phyloP scores from a whole-genome alignment of 2,113 vertebrate species.

The Brachypteracias leptosomus region DNA sequence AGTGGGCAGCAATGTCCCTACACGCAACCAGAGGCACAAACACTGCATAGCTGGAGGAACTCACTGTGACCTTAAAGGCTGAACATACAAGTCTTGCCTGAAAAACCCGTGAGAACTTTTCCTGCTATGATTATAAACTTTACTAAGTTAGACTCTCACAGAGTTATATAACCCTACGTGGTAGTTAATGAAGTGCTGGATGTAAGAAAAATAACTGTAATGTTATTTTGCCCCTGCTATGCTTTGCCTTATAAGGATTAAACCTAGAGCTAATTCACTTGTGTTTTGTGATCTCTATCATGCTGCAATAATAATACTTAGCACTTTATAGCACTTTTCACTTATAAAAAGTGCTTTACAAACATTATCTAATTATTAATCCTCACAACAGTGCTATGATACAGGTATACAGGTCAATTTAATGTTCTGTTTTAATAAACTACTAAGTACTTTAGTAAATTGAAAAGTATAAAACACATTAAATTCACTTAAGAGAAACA shows the following conservation, averaged over 20 bases:
- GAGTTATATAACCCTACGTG: constrained; percentile 70
- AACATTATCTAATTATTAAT: constrained; percentile 68
- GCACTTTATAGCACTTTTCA: constrained; percentile 51
- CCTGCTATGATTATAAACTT: constrained; percentile 75
- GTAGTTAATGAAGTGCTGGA: constrained; percentile 77
- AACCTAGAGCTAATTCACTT: constrained; percentile 68
- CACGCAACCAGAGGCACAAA: neutral
- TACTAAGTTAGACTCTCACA: constrained; percentile 66
- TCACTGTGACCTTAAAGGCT: constrained; percentile 68
- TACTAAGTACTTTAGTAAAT: constrained; percentile 60
- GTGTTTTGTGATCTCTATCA: constrained; percentile 63
- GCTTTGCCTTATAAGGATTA: constrained; percentile 68
- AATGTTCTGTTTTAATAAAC: constrained; percentile 69
- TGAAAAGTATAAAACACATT: constrained; percentile 49
- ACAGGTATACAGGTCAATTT: constrained; percentile 66
- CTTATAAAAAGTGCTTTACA: constrained; percentile 57
- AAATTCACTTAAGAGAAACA: constrained; percentile 63
- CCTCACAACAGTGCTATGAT: constrained; percentile 49
- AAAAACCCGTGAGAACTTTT: constrained; percentile 72
- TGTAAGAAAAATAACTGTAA: constrained; percentile 70
- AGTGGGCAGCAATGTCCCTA: neutral
- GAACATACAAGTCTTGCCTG: constrained; percentile 23
- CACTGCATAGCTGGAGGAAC: constrained; percentile 53
- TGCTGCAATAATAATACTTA: constrained; percentile 57
- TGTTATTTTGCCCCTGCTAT: constrained; percentile 67